Percentiles rank a stretch among this genome's conserved stretches.
phyloP scores from a whole-genome alignment of 2,888 invertebrate species.

The Zygaena filipendulae region DNA sequence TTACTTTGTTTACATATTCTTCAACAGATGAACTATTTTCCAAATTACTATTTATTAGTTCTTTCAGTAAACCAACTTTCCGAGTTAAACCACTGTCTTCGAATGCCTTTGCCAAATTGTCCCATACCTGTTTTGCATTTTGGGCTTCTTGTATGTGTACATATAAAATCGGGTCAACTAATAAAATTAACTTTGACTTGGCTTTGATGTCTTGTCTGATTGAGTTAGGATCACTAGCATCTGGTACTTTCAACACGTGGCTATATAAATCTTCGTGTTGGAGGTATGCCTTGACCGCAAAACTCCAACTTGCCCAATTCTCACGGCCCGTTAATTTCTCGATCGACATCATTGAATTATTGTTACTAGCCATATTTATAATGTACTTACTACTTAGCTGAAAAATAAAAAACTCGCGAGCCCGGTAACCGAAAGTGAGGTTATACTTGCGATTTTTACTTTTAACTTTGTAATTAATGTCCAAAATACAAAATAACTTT shows the following conservation, averaged over 20 bases:
- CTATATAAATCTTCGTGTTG: conserved; percentile 7
- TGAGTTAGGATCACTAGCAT: neutral
- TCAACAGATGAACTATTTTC: conserved; percentile 12
- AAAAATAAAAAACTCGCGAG: too few species aligned
- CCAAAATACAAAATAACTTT: too few species aligned
- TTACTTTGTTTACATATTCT: conserved; percentile 11
- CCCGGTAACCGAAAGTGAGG: too few species aligned
- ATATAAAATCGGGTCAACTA: conserved; percentile 9
- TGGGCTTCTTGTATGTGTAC: conserved; percentile 12
- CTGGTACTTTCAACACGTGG: conserved; percentile 6
- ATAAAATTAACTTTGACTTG: conserved; percentile 14
- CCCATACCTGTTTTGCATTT: conserved; percentile 11
- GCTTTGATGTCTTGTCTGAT: conserved; percentile 11
- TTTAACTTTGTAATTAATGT: too few species aligned
- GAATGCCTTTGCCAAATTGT: conserved; percentile 11
- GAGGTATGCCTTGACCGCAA: conserved; percentile 8
- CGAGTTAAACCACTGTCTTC: conserved; percentile 9
- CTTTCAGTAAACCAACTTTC: conserved; percentile 15
- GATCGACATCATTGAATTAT: too few species aligned
- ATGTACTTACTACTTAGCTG: too few species aligned
- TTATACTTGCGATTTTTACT: too few species aligned
- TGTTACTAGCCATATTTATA: too few species aligned
- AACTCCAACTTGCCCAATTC: conserved; percentile 9
- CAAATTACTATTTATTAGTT: conserved; percentile 13
- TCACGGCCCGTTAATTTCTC: conserved; percentile 2